Percentiles rank a stretch among this genome's conserved stretches.
phyloP scores from a whole-genome alignment of 2,797 vertebrate genomes.

The Mionectes olivaceus region DNA sequence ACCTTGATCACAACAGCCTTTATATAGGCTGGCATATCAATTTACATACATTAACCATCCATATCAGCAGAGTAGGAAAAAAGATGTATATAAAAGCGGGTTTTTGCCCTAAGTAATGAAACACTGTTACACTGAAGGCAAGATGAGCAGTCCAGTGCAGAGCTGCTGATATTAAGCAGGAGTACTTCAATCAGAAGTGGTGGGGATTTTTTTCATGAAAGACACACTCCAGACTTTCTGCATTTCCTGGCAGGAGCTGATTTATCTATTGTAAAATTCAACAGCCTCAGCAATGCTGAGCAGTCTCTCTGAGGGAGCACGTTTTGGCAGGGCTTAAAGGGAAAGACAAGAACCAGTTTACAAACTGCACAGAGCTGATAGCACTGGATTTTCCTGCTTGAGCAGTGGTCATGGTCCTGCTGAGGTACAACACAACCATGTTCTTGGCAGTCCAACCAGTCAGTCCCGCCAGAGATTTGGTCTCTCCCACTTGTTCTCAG shows the following conservation, averaged over 20 bases:
- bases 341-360: background rate
- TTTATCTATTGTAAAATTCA: background rate
- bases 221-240: background rate
- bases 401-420: fast-evolving
- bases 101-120: background rate
- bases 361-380: background rate
- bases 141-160: background rate
- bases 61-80: background rate
- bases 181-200: background rate
- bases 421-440: background rate
- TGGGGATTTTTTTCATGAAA: background rate
- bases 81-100: background rate
- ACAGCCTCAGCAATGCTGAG: background rate
- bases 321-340: background rate
- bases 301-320: background rate
- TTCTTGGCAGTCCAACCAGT: background rate
- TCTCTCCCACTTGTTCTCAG: background rate
- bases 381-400: background rate
- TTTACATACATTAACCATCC: background rate
- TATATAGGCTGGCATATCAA: background rate
- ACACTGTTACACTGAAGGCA: background rate
- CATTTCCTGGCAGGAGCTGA: background rate
- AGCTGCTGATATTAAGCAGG: background rate
- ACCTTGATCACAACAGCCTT: background rate
- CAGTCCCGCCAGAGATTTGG: background rate